Evolutionary conservation across 2,113 vertebrate genomes (phyloP).

Genomic region (Hippocampus guttulatus): DNA sequence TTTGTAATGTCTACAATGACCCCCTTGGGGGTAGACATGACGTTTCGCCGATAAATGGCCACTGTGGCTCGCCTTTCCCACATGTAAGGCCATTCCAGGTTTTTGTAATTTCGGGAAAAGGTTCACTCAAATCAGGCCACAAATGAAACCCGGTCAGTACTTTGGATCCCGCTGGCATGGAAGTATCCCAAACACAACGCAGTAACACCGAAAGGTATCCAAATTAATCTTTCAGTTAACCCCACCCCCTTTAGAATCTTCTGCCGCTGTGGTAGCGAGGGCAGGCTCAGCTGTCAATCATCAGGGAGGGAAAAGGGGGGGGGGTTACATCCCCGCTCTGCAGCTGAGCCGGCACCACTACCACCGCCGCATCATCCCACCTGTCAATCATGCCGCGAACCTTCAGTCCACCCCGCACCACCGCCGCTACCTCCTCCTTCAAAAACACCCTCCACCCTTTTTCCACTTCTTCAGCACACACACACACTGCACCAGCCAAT

Average conservation of each 20-base stretch:
- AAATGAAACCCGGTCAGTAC: background rate
- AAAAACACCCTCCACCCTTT: slow-evolving; percentile 28
- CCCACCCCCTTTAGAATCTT: background rate
- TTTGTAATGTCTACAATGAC: no score
- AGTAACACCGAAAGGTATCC: background rate
- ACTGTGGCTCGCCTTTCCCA: background rate
- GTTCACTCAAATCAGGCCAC: background rate
- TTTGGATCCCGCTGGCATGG: background rate
- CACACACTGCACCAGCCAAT: slow-evolving; percentile 25
- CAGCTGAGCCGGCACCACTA: slow-evolving; percentile 64
- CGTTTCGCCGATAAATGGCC: no score
- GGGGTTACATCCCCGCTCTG: slow-evolving; percentile 54
- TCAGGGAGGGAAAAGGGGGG: slow-evolving; percentile 20
- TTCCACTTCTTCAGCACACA: slow-evolving; percentile 25
- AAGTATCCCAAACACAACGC: background rate
- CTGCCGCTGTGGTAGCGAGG: slow-evolving; percentile 52
- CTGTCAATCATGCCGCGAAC: slow-evolving; percentile 66
- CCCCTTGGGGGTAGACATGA: no score
- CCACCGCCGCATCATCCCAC: slow-evolving; percentile 64
- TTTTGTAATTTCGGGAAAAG: no score
- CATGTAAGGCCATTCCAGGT: background rate
- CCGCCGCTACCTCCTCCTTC: slow-evolving; percentile 2
- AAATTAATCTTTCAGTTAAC: background rate
- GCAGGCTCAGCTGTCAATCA: slow-evolving; percentile 66
- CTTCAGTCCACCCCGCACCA: slow-evolving; percentile 41